Base-by-base conservation (phyloP, 2,888 invertebrate species). In the Alviniconcha strummeri region DNA sequence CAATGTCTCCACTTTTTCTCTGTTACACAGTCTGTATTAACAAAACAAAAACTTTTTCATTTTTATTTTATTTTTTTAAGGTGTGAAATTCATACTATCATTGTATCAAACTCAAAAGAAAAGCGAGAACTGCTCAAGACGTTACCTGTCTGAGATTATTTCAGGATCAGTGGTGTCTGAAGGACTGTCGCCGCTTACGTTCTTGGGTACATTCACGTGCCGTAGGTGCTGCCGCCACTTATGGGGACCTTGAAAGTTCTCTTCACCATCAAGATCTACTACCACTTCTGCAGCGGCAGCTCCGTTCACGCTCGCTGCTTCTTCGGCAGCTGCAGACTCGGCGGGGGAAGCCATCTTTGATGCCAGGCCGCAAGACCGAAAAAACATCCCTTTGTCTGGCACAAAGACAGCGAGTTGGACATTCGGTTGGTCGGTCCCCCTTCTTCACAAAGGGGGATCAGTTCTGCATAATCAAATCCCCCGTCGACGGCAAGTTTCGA, bases 211-310 rank as follows among this genome's bases (percentile, higher is more conserved):
- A 55, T 82, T 82, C 8, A 86, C 86, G 74, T 86, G 91, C 84
- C 89, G 89, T 83, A 92, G 84, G 36, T 89, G 83, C 83, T 90
- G 90, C 83, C 92, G 87, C 92, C 92, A 92, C 84, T 91, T 90
- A 83, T 92, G 91, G 55, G 92, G 92, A 15, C 92, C 92, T 86
- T 91, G 92, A 55, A 89, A 91, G 77, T 86, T 87, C 78, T 88
- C 86, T 57, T 57, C 57, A 64, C 60, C 60, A 55, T 79, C 36
- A 13, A 72, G 57, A 55, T 81, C 74, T n/a, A 75, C 81, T 52
- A 54, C 82, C 13, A 71, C 71, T 55, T 81, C 74, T 54, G 81
- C 84, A 71, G 69, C 82, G 67, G 79, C 81, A 82, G 76, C 82
- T 19, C 67, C 80, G 17, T 80, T 78, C 60, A 74, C 75, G 56